Percentiles rank a stretch among this genome's conserved stretches.
Conservation (phyloP, 2,888 invertebrate genomes). For the Cactoblastis cactorum region DNA sequence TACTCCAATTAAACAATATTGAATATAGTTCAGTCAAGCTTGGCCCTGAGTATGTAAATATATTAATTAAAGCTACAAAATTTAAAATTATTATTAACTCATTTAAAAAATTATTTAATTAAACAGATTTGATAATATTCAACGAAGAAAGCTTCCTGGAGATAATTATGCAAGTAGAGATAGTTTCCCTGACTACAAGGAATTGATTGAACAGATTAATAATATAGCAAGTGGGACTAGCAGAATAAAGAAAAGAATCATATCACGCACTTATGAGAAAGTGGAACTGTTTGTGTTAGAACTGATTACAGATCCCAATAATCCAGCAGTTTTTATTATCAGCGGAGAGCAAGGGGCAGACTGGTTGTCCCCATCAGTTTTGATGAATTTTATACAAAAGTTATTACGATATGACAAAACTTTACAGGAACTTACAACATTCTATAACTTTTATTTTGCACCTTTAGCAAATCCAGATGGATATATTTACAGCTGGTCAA, state of each 20-base stretch:
- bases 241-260: constrained; percentile 36
- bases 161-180: neutral
- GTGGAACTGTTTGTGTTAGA: constrained; percentile 50
- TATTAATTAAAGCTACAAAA: neutral
- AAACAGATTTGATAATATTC: neutral
- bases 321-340: constrained; percentile 48
- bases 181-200: neutral
- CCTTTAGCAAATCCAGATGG: constrained; percentile 70
- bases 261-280: constrained; percentile 49
- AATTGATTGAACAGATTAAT: constrained; percentile 38
- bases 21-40: constrained; percentile 34
- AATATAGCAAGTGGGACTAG: constrained; percentile 27
- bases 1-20: constrained; percentile 40
- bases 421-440: constrained; percentile 28
- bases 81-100: neutral
- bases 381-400: constrained; percentile 42
- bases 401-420: constrained; percentile 31
- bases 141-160: neutral
- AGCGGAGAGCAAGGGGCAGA: constrained; percentile 64
- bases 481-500: constrained; percentile 45
- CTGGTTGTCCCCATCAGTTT: constrained; percentile 53
- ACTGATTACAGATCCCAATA: constrained; percentile 36
- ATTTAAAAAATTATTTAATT: neutral
- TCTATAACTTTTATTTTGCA: constrained; percentile 55
- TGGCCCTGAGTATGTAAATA: constrained; percentile 31